Percentiles rank a stretch among this genome's conserved stretches.
Evolutionary conservation across 2,113 vertebrate species (phyloP).

Genomic region (Alouatta palliata): DNA sequence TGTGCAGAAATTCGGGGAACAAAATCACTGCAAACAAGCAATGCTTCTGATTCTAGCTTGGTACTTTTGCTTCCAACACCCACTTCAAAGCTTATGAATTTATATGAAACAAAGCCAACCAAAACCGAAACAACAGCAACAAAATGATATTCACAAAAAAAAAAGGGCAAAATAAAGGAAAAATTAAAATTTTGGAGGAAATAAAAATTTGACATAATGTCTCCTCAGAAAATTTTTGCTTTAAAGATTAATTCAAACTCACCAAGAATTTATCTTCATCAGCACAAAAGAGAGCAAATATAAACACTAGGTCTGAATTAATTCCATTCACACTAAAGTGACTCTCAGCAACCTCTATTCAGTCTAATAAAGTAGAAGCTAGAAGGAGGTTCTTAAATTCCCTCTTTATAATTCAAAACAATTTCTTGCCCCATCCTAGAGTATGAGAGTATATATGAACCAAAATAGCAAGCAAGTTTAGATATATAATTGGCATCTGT

Average conservation of each 20-base stretch:
- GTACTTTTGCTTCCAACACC: constrained; percentile 29
- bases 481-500: not conserved
- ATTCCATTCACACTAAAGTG: not conserved
- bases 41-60: constrained; percentile 1
- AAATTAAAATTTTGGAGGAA: not conserved
- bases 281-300: constrained; percentile 5
- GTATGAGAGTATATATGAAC: not conserved
- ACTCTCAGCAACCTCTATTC: not conserved
- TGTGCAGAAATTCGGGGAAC: not conserved
- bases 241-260: constrained; percentile 12
- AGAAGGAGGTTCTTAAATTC: constrained; percentile 15
- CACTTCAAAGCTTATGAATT: constrained; percentile 29
- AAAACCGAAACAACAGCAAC: constrained; percentile 36
- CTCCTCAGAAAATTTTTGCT: constrained; percentile 12
- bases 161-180: not conserved
- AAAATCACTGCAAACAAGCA: constrained; percentile 37
- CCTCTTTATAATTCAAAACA: constrained; percentile 23
- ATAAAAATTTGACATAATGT: constrained; percentile 4
- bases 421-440: not conserved
- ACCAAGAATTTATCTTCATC: constrained; percentile 7
- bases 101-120: not conserved
- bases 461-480: constrained; percentile 10
- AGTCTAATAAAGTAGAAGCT: not conserved
- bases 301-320: not conserved
- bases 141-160: constrained; percentile 16